These are phyloP conservation scores for Pseudomyrmex cubaensis DNA, from an alignment of 1,140 invertebrate species.

Conservation along the genomic window DNA sequence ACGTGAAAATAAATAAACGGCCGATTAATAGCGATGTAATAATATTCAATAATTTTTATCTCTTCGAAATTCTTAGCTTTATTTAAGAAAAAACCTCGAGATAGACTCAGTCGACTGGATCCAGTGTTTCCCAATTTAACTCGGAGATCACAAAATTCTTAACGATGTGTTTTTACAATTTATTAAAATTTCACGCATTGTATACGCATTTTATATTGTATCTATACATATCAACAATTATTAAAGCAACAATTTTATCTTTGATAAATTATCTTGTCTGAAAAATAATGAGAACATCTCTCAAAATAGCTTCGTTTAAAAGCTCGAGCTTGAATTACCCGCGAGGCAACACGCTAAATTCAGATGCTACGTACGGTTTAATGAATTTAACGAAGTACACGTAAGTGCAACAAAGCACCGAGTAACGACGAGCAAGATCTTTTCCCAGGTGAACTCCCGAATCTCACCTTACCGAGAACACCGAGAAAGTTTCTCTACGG, in stretches of 20 bases:
- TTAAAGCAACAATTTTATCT: background rate
- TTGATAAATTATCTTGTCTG: background rate
- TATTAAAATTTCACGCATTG: background rate
- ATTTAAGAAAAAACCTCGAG: background rate
- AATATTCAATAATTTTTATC: background rate
- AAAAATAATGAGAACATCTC: too few species aligned
- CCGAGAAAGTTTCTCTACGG: background rate
- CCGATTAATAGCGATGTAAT: background rate
- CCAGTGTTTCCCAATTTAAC: slow-evolving; percentile 20
- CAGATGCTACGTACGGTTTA: too few species aligned
- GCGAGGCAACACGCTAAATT: too few species aligned
- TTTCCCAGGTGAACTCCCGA: background rate
- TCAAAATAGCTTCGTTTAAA: too few species aligned
- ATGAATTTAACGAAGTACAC: background rate
- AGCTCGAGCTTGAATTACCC: too few species aligned
- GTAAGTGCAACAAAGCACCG: too few species aligned
- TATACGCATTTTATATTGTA: too few species aligned
- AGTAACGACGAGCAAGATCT: background rate
- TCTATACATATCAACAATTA: too few species aligned
- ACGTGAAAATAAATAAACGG: background rate
- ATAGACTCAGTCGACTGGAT: background rate
- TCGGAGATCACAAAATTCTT: background rate
- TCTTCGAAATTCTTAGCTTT: background rate
- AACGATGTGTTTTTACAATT: too few species aligned
- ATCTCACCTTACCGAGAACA: background rate